These are phyloP conservation scores for Chirona hameri DNA, from an alignment of 2,888 invertebrate genomes.

Conservation along the genomic window DNA sequence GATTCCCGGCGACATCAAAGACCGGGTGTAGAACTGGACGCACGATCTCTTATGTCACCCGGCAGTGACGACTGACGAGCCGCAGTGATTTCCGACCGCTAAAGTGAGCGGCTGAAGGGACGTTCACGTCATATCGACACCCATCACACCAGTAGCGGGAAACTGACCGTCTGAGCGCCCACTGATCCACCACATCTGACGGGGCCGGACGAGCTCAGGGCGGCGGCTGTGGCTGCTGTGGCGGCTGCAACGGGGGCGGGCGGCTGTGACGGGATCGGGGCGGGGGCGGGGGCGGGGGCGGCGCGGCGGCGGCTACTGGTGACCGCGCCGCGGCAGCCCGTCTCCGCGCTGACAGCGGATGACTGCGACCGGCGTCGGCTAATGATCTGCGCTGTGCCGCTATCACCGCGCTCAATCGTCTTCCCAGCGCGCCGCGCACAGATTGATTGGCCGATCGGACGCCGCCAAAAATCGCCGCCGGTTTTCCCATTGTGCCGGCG, in stretches of 20 bases:
- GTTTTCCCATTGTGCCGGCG: slow-evolving; percentile 2
- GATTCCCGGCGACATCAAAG: too few relatives aligned
- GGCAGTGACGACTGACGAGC: too few relatives aligned
- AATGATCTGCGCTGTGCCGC: background rate
- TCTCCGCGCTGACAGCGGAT: background rate
- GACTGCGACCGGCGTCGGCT: background rate
- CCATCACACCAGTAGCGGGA: too few relatives aligned
- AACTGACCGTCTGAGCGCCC: background rate
- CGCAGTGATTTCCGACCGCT: too few relatives aligned
- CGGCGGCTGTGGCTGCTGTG: background rate
- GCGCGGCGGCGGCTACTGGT: background rate
- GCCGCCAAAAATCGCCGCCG: background rate
- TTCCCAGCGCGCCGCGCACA: background rate
- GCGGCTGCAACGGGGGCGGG: too few relatives aligned
- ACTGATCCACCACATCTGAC: background rate
- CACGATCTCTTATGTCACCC: too few relatives aligned
- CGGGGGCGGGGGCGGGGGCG: background rate
- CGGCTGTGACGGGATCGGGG: background rate
- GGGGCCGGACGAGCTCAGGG: too few relatives aligned
- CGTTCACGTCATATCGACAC: too few relatives aligned
- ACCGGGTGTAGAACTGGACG: too few relatives aligned
- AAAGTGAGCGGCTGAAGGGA: too few relatives aligned
- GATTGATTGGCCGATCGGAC: background rate
- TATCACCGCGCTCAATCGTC: background rate
- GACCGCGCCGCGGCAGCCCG: background rate